Evolutionary conservation across 37 sponge, comb jelly and placozoan genomes (phyloP).

Genomic region (Spongia lamella): DNA sequence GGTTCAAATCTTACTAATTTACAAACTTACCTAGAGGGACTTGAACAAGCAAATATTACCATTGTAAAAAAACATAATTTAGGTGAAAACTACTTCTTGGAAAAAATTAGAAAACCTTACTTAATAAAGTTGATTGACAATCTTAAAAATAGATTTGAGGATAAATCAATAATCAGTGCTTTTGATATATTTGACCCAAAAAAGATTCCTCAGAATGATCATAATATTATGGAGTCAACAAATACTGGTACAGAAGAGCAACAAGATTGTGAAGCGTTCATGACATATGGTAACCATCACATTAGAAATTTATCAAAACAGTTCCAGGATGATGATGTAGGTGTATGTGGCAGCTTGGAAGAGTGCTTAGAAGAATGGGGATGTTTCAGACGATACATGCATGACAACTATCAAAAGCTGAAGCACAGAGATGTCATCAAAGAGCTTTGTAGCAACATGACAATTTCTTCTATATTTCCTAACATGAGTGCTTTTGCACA

Average conservation of each 20-base stretch:
- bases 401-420: constrained; percentile 13
- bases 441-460: constrained; percentile 2
- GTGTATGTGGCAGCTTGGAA: background rate
- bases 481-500: constrained; percentile 14
- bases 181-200: constrained; percentile 6
- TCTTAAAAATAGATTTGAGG: constrained; percentile 16
- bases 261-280: too few relatives aligned
- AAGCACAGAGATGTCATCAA: constrained; percentile 18
- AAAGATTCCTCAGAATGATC: too few relatives aligned
- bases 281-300: too few relatives aligned
- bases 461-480: constrained; percentile 8
- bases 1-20: background rate
- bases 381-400: constrained; percentile 13
- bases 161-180: constrained; percentile 13
- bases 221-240: too few relatives aligned
- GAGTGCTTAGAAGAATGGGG: constrained; percentile 33
- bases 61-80: constrained; percentile 7
- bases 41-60: constrained; percentile 7
- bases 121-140: constrained; percentile 1
- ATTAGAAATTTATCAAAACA: too few relatives aligned
- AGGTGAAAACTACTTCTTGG: constrained; percentile 12
- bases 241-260: too few relatives aligned
- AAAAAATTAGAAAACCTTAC: constrained; percentile 9
- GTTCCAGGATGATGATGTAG: too few relatives aligned
- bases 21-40: background rate